Conservation (phyloP, 2,888 invertebrate species). For the Sarcophaga carnaria region DNA sequence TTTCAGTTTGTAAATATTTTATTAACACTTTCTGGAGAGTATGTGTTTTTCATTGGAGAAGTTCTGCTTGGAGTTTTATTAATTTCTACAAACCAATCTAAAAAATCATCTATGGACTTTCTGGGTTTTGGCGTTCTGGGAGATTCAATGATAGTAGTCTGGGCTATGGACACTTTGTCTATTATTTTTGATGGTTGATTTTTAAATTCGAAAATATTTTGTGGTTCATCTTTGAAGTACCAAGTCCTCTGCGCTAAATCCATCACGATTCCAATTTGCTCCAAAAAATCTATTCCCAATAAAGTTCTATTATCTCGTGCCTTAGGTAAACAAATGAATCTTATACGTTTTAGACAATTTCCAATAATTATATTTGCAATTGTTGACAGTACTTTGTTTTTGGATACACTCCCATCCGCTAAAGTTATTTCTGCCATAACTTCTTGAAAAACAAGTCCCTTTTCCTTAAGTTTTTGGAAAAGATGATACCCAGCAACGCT, state of each 20-base stretch:
- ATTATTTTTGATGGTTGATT: neutral
- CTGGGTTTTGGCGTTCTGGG: neutral
- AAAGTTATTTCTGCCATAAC: slow-evolving; percentile 58
- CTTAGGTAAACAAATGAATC: slow-evolving; percentile 64
- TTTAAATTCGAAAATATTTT: slow-evolving; percentile 37
- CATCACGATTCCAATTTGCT: slow-evolving; percentile 46
- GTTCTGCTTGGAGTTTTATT: neutral
- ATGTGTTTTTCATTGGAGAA: slow-evolving; percentile 1
- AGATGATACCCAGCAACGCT: slow-evolving; percentile 59
- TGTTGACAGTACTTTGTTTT: slow-evolving; percentile 52
- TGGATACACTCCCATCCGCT: slow-evolving; percentile 58
- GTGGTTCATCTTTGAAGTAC: slow-evolving; percentile 60
- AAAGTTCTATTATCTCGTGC: slow-evolving; percentile 49
- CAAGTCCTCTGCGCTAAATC: slow-evolving; percentile 36
- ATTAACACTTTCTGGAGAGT: neutral
- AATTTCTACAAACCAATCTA: too few relatives aligned
- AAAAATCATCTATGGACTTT: too few relatives aligned
- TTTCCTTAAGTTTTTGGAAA: slow-evolving; percentile 54
- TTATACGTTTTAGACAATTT: slow-evolving; percentile 55
- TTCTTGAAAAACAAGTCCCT: slow-evolving; percentile 49
- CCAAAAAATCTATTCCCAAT: slow-evolving; percentile 48
- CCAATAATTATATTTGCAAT: slow-evolving; percentile 53
- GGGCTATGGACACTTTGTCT: neutral
- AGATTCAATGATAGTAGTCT: neutral
- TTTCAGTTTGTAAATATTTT: neutral